Base-by-base conservation (phyloP, 2,888 invertebrate genomes). In the Beris chalybata region DNA sequence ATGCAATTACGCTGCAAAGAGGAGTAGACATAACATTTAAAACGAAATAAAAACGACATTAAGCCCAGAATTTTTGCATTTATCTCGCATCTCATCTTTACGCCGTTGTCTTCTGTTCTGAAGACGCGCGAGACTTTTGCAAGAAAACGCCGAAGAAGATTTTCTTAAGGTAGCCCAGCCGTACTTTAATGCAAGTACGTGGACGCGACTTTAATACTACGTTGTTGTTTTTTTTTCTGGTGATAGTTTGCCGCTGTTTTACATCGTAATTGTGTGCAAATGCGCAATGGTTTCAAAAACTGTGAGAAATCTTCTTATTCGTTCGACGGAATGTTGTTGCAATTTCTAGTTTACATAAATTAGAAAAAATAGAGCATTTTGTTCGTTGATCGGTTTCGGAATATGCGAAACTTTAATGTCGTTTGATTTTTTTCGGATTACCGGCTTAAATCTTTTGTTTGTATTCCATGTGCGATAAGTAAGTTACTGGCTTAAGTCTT, bases 61-160 rank as follows among this genome's bases (percentile, higher is more conserved):
- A 68, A 67, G 56, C 65, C 54, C 47, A 59, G 67, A 61, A 68
- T 65, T 68, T 67, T 68, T 68, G 67, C 67, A 68, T 68, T 68
- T 68, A 68, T 68, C 67, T 68, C 65, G 67, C 67, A 68, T 68
- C 67, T 65, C 67, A 68, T 68, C 67, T 68, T 68, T 65, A 65
- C 61, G 61, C 61, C 61, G 65, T 38, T 9, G 38, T 38, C 38
- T 38, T 38, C 7, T 38, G 9, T 38, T 38, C 38, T 38, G 43
- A 56, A 43, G 43, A 38, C 38, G 29, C 45, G n/a, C n/a, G n/a
- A 57, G 13, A 13, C 5, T 22, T 47, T 22, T 44, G 57, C 30
- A 12, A 47, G 45, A 22, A 57, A 44, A 12, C 7, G 13, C 45
- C 30, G 11, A 59, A 59, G 48, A 47, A 59, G 47, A 59, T 59